A percentile compares a stretch with the other conserved stretches of the same genome.
Evolutionary conservation across 2,797 vertebrate genomes (phyloP).

Genomic region (Poecilia velifera): DNA sequence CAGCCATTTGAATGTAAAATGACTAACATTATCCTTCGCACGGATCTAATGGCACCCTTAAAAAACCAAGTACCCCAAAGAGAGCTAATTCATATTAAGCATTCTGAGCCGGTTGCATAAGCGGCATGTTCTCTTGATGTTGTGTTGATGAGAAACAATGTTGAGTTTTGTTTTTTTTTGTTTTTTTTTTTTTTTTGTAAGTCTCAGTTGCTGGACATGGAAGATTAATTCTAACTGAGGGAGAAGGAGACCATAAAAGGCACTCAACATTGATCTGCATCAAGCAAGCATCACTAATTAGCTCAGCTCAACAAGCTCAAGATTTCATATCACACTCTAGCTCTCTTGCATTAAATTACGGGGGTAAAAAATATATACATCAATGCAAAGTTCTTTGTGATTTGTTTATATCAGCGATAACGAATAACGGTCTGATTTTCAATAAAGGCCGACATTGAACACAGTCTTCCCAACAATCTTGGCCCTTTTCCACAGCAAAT

Average conservation of each 20-base stretch:
- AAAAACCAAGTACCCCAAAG: slow-evolving; percentile 10
- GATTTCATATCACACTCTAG: not conserved
- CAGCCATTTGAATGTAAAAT: slow-evolving; percentile 14
- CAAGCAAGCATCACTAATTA: slow-evolving; percentile 1
- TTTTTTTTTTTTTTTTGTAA: not conserved
- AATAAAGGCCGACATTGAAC: slow-evolving; percentile 69
- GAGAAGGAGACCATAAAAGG: slow-evolving; percentile 7
- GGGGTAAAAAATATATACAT: not conserved
- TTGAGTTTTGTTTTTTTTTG: not conserved
- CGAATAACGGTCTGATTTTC: slow-evolving; percentile 39
- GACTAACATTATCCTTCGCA: not conserved
- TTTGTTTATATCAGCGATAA: not conserved
- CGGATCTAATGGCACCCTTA: not conserved
- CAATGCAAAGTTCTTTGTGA: not conserved
- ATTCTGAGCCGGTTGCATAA: slow-evolving; percentile 4
- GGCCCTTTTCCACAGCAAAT: slow-evolving; percentile 40
- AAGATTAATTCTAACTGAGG: slow-evolving; percentile 26
- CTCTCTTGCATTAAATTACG: not conserved
- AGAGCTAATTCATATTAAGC: slow-evolving; percentile 11
- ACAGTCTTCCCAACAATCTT: slow-evolving; percentile 48
- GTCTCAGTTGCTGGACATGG: slow-evolving; percentile 29
- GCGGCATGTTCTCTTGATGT: slow-evolving; percentile 11
- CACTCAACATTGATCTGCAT: slow-evolving; percentile 36
- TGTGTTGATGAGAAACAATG: slow-evolving; percentile 21
- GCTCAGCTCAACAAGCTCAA: not conserved